A percentile compares a stretch with the other conserved stretches of the same genome.
Evolutionary conservation across 2,113 vertebrate species (phyloP).

Genomic region (Tonatia bakeri): DNA sequence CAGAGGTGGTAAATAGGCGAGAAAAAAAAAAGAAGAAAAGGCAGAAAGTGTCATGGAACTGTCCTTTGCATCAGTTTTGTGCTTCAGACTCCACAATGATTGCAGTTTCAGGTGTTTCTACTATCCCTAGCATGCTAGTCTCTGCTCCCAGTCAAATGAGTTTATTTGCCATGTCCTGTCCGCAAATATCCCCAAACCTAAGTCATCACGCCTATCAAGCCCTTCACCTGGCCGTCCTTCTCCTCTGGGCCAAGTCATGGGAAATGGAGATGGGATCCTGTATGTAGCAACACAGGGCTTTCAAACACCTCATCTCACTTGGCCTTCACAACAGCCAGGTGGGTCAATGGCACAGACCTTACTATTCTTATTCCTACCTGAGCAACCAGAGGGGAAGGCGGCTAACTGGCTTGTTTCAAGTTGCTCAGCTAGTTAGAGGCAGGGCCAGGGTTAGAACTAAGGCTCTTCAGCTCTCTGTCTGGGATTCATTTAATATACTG

Average conservation of each 20-base stretch:
- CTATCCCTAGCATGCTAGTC: neutral
- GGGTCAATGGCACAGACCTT: neutral
- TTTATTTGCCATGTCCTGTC: neutral
- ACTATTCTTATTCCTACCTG: neutral
- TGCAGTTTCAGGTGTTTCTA: neutral
- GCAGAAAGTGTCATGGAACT: neutral
- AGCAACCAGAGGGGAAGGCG: neutral
- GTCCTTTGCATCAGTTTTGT: neutral
- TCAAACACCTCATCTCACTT: neutral
- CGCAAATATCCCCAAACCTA: neutral
- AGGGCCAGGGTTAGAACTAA: neutral
- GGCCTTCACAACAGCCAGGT: neutral
- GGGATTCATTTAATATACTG: neutral
- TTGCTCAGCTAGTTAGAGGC: neutral
- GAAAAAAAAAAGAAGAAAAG: neutral
- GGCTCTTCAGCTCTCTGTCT: neutral
- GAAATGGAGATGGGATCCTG: neutral
- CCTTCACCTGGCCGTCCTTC: neutral
- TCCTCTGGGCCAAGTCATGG: neutral
- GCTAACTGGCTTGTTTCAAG: neutral
- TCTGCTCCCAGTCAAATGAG: neutral
- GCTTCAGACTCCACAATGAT: neutral
- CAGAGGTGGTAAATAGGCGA: neutral
- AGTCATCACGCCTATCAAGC: neutral
- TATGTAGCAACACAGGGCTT: neutral